Conservation (phyloP, 2,797 vertebrate species). For the Kryptolebias ocellatus region DNA sequence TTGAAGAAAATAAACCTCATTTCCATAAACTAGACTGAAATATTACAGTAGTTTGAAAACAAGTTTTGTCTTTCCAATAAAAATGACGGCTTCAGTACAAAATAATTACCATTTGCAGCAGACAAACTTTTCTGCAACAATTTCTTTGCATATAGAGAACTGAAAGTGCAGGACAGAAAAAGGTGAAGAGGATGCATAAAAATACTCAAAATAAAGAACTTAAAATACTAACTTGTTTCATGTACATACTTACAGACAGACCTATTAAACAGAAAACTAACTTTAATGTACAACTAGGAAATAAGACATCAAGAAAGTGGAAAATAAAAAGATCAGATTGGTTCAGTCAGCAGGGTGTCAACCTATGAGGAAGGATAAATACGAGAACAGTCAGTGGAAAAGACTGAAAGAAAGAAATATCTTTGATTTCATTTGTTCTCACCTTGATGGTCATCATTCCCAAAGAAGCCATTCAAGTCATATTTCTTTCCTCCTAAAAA, state of each 20-base stretch:
- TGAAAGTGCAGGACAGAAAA: constrained; percentile 49
- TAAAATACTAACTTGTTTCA: constrained; percentile 21
- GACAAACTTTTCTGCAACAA: constrained; percentile 22
- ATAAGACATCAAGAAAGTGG: constrained; percentile 3
- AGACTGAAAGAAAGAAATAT: background rate
- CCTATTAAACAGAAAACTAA: constrained; percentile 16
- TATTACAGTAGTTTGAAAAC: constrained; percentile 36
- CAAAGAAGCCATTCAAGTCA: constrained; percentile 80
- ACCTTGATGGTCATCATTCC: constrained; percentile 80
- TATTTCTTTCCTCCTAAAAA: constrained; percentile 75
- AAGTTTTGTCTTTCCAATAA: constrained; percentile 31
- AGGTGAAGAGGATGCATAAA: background rate
- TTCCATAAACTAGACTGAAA: constrained; percentile 74
- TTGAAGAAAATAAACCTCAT: constrained; percentile 48
- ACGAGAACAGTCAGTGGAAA: background rate
- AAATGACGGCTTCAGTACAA: constrained; percentile 25
- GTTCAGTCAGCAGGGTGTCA: constrained; percentile 48
- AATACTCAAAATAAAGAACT: constrained; percentile 25
- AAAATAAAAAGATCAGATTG: constrained; percentile 11
- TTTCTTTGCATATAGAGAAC: constrained; percentile 34
- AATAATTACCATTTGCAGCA: constrained; percentile 25
- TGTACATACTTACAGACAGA: constrained; percentile 36
- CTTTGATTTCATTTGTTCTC: constrained; percentile 4
- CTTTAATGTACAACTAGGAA: constrained; percentile 56
- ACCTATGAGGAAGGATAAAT: constrained; percentile 55